Evolutionary conservation across 2,888 invertebrate genomes (phyloP), one percentile per base, ranked within the genome.

Genomic region (Villa cingulata): DNA sequence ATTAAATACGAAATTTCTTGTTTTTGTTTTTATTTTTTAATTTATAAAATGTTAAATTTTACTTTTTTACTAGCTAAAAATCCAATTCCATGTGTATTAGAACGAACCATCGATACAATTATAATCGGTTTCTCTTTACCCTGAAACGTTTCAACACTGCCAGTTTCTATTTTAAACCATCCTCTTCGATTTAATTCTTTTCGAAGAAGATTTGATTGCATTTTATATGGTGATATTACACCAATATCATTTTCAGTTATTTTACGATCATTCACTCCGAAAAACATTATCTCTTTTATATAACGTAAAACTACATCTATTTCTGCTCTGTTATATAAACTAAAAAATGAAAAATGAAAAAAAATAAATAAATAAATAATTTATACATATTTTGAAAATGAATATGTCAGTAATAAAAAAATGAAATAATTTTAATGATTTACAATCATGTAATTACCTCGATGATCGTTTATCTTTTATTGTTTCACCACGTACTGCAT

Each of bases 81-180:
- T 2, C 68, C 67, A 34, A 66, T 51, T 5, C 54, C 42, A 1
- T 59, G 16, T 2, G 36, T 37, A 34, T 43, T 18, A 10, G 83
- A 81, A 29, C 90, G 73, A 10, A 86, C 91, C 0, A 87, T 87
- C 0, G 86, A 81, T 45, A 90, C 77, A 10, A 92, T 79, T 42
- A 92, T 84, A 3, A 87, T 77, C 12, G 80, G 72, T 60, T 83
- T 82, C 66, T 92, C 91, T 54, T 85, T 82, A 1, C 91, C 91
- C 66, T 91, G 91, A 65, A 88, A 91, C 34, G 81, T 77, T 65
- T 92, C 91, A 2, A 88, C 86, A 0, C 90, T 85, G 1, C 90
- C 91, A 42, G 83, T 79, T 57, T 79, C 77, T 7, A 86, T 70
- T 5, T 72, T 62, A 50, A 56, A 55, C 57, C 58, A 62, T 39